Base-by-base conservation (phyloP, 1,140 invertebrate species). In the Saccostrea glomerata region DNA sequence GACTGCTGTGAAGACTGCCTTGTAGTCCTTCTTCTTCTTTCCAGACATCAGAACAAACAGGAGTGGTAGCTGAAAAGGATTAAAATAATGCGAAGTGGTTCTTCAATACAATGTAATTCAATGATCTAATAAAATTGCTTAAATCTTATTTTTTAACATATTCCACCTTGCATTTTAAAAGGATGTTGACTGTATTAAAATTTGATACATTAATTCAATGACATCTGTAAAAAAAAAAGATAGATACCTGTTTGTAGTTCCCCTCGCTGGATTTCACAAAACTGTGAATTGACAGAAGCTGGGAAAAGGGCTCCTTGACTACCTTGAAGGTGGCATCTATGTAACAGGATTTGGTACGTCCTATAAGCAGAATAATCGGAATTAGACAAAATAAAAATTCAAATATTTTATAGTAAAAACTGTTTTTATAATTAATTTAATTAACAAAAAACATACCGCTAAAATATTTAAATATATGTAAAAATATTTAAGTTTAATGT, bases 241-340 rank as follows among this genome's bases (percentile, higher is more conserved):
- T 23, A 11, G 23, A 70, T 70, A 70, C 66, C 66, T 70, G 66
- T 30, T 70, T 70, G 66, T 23, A 70, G 66, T 63, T 63, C 13
- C 66, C 23, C 11, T 70, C 66, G 13, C 23, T 73, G 23, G 11
- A 54, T 13, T 63, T 84, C 7, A 86, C 36, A 30, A 90, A 86
- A 7, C 7, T 82, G 58, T 90, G 89, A 23, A 88, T 87, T 6
- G 73, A 60, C 15, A 86, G 73, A 3, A 90, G 60, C 36, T 88
- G 89, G 6, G 13, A 36, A 60, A 86, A 88, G 17, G 89, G 89
- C 23, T 36, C 36, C 4, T 73, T 86, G 2, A 89, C 87, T 0
- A 88, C 83, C 9, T 87, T 89, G 55, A 90, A 90, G 7, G 88
- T 87, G 2, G 17, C 86, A 84, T 90, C 87, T 17, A 89, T n/a